Evolutionary conservation across 2,797 vertebrate species (phyloP).

Genomic region (Rhadinocentrus ornatus): DNA sequence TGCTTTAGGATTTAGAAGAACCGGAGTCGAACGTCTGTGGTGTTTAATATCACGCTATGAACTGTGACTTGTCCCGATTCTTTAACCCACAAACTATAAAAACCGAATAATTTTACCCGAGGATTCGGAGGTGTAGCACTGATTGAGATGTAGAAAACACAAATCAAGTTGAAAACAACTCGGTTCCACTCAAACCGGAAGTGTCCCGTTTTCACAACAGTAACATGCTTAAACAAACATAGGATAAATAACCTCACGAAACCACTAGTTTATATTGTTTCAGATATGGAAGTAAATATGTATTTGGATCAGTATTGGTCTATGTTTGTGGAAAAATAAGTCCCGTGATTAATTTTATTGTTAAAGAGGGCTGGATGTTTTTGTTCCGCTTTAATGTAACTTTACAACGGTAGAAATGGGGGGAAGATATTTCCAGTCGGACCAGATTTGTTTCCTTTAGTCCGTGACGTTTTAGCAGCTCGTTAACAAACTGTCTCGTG

Average conservation of each 20-base stretch:
- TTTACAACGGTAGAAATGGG: background rate
- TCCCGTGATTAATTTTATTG: conserved; percentile 31
- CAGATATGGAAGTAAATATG: background rate
- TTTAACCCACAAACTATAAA: background rate
- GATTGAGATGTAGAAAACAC: conserved; percentile 9
- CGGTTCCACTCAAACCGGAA: conserved; percentile 38
- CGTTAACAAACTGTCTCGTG: conserved; percentile 15
- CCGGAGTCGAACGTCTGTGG: background rate
- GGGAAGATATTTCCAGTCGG: conserved; percentile 70
- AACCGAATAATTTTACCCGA: background rate
- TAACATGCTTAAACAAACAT: background rate
- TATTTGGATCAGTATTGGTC: too few species aligned
- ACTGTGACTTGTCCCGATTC: background rate
- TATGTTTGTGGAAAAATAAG: too few species aligned
- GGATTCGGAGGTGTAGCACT: background rate
- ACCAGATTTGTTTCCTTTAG: conserved; percentile 62
- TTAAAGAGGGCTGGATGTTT: background rate
- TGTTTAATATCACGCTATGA: too few species aligned
- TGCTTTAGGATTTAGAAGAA: background rate
- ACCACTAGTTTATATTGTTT: background rate
- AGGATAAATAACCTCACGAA: background rate
- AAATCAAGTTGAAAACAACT: conserved; percentile 16
- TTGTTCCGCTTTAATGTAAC: background rate
- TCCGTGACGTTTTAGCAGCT: conserved; percentile 17
- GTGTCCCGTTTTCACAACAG: background rate